Conservation (phyloP, 2,888 invertebrate species). For the Vesta saturnalis region DNA sequence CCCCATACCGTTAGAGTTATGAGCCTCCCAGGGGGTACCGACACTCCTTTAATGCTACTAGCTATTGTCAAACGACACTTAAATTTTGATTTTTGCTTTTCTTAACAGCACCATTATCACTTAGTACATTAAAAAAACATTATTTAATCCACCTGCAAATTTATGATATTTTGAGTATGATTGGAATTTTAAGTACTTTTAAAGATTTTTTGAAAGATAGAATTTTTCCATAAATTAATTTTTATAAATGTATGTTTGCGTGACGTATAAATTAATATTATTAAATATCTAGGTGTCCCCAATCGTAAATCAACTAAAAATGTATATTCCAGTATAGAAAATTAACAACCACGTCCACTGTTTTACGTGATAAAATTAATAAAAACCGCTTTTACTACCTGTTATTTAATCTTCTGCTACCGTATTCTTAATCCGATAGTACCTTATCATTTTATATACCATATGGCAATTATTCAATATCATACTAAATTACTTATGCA, state of each 20-base stretch:
- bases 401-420: constrained; percentile 43
- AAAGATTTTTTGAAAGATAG: neutral
- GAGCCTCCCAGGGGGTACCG: constrained; percentile 35
- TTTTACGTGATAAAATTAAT: constrained; percentile 54
- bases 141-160: neutral
- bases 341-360: constrained; percentile 51
- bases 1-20: constrained; percentile 32
- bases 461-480: neutral
- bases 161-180: neutral
- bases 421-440: constrained; percentile 36
- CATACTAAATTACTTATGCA: neutral
- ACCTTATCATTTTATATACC: neutral
- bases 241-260: constrained; percentile 15
- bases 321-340: constrained; percentile 42
- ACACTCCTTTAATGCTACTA: constrained; percentile 28
- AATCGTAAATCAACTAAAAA: constrained; percentile 44
- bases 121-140: neutral
- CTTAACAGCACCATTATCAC: neutral
- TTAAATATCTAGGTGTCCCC: constrained; percentile 29
- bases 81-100: constrained; percentile 25
- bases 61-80: constrained; percentile 26
- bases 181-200: neutral
- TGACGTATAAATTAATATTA: constrained; percentile 28
- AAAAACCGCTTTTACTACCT: constrained; percentile 47
- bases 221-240: constrained; percentile 18